Conservation (phyloP, 2,888 invertebrate genomes). For the Hirtodrosophila duncani region DNA sequence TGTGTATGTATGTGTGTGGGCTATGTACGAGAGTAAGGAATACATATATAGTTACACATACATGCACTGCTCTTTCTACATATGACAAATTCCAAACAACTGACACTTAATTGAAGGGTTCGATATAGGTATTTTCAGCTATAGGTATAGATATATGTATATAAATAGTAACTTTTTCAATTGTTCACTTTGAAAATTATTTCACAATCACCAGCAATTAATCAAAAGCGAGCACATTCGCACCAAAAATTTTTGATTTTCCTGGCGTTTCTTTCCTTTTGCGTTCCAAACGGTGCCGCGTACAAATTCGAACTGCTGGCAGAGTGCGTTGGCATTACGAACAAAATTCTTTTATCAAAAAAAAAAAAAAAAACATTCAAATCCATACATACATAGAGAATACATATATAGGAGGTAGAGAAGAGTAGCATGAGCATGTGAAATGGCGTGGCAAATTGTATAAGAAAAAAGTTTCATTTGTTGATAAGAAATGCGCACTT, state of each 20-base stretch:
- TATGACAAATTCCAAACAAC: background rate
- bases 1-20: too few relatives aligned
- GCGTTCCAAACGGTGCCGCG: constrained; percentile 47
- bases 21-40: too few relatives aligned
- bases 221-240: too few relatives aligned
- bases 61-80: constrained; percentile 9
- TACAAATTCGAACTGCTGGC: constrained; percentile 43
- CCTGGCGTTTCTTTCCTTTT: constrained; percentile 5
- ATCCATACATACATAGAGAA: too few relatives aligned
- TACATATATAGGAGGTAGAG: background rate
- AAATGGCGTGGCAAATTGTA: background rate
- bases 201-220: too few relatives aligned
- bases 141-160: too few relatives aligned
- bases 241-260: background rate
- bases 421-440: constrained; percentile 1
- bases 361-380: constrained; percentile 15
- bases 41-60: constrained; percentile 10
- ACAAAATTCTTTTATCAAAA: constrained; percentile 28
- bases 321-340: constrained; percentile 58
- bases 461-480: constrained; percentile 6
- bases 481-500: constrained; percentile 21
- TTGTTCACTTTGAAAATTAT: too few relatives aligned
- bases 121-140: too few relatives aligned
- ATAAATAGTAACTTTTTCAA: too few relatives aligned
- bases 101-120: too few relatives aligned